phyloP scores from a whole-genome alignment of 2,113 vertebrate species.

The Hippopotamus amphibius region DNA sequence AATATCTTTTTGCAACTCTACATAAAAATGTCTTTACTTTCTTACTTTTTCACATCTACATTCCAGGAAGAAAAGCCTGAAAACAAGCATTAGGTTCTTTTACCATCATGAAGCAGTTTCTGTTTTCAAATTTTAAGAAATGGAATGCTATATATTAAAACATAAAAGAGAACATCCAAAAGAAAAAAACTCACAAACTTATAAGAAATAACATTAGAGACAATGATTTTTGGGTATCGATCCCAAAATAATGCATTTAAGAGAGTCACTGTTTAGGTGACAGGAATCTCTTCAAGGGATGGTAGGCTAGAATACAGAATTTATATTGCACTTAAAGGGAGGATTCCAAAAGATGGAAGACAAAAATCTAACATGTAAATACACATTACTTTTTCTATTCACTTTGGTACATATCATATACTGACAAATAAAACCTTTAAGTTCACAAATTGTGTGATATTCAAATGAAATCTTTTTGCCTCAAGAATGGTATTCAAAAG shows the following conservation, averaged over 20 bases:
- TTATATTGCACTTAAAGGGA: constrained; percentile 6
- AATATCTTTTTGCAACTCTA: constrained; percentile 26
- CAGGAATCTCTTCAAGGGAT: constrained; percentile 50
- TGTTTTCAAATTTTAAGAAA: constrained; percentile 63
- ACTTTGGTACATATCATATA: constrained; percentile 22
- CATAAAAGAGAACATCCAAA: constrained; percentile 28
- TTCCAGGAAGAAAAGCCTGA: constrained; percentile 50
- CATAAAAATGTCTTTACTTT: constrained; percentile 48
- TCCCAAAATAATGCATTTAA: constrained; percentile 13
- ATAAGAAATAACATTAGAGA: constrained; percentile 48
- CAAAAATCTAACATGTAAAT: constrained; percentile 50
- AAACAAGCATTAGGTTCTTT: constrained; percentile 55
- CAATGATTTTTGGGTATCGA: background rate
- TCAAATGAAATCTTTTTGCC: constrained; percentile 43
- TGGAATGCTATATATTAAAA: constrained; percentile 11
- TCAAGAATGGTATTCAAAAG: constrained; percentile 14
- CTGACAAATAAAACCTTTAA: constrained; percentile 36
- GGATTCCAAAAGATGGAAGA: constrained; percentile 25
- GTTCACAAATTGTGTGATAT: constrained; percentile 36
- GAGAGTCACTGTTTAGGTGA: constrained; percentile 47
- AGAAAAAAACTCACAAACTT: constrained; percentile 44
- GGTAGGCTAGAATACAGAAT: constrained; percentile 14
- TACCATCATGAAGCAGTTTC: constrained; percentile 56
- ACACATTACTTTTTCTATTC: background rate
- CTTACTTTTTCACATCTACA: constrained; percentile 51